Evolutionary conservation across 2,888 invertebrate species (phyloP).

Genomic region (Gnatocerus cornutus): DNA sequence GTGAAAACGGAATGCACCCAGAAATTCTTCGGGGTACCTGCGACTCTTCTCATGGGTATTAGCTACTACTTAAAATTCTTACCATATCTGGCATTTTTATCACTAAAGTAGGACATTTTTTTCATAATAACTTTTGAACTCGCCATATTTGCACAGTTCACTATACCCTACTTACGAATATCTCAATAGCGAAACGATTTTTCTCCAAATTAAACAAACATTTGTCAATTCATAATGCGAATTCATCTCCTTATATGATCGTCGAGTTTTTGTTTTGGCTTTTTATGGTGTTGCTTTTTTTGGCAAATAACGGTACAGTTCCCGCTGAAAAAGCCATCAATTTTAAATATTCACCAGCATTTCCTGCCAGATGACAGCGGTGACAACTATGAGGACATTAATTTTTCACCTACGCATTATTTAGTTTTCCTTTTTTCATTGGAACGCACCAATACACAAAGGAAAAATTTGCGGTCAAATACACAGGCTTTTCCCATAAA

Average conservation of each 20-base stretch:
- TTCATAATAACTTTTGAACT: no score
- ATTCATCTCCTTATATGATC: neutral
- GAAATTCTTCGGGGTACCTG: neutral
- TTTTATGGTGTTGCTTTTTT: slow-evolving; percentile 1
- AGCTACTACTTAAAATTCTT: slow-evolving; percentile 35
- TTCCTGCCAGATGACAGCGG: slow-evolving; percentile 10
- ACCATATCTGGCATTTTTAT: slow-evolving; percentile 28
- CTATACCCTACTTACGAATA: no score
- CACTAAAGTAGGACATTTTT: neutral
- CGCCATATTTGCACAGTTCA: no score
- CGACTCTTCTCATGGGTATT: slow-evolving; percentile 3
- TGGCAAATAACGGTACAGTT: slow-evolving; percentile 6
- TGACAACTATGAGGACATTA: slow-evolving; percentile 7
- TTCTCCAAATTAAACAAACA: no score
- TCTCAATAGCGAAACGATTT: no score
- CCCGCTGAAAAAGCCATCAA: slow-evolving; percentile 1
- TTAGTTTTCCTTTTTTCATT: neutral
- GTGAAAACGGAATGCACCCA: slow-evolving; percentile 7
- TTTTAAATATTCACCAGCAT: neutral
- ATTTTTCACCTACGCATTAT: slow-evolving; percentile 6
- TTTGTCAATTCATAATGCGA: neutral
- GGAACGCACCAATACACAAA: no score
- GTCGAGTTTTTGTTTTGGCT: neutral
- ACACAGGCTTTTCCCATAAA: no score
- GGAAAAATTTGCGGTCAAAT: no score